Evolutionary conservation across 2,888 invertebrate genomes (phyloP).

Genomic region (Cheilosia vulpina): DNA sequence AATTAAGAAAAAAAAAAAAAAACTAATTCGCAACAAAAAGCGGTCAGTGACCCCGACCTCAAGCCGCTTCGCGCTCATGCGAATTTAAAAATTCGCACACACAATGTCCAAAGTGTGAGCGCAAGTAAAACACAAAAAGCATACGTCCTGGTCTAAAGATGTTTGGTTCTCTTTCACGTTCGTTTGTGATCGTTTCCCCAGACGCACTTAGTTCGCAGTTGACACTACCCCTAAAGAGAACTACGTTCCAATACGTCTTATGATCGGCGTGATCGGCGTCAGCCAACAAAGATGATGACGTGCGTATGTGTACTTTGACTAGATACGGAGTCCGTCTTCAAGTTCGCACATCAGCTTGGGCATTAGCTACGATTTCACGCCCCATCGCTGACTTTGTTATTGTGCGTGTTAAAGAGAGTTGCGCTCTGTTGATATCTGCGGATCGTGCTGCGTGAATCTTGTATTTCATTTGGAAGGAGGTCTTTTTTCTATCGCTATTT

Average conservation of each 20-base stretch:
- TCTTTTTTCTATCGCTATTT: not conserved
- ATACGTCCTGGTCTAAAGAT: not conserved
- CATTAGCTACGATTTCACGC: slow-evolving; percentile 23
- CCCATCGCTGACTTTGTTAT: slow-evolving; percentile 5
- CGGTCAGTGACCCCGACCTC: slow-evolving; percentile 54
- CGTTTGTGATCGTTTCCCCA: not conserved
- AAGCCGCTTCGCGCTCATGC: slow-evolving; percentile 23
- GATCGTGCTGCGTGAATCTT: slow-evolving; percentile 53
- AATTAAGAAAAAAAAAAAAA: slow-evolving; percentile 4
- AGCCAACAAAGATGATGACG: slow-evolving; percentile 13
- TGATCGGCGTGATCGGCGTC: too few species aligned
- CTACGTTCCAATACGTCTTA: too few species aligned
- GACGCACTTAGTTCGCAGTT: slow-evolving; percentile 27
- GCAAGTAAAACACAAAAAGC: slow-evolving; percentile 8
- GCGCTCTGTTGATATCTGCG: slow-evolving; percentile 33
- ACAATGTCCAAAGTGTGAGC: slow-evolving; percentile 10
- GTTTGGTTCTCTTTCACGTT: not conserved
- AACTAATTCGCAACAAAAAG: slow-evolving; percentile 47
- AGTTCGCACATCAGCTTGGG: slow-evolving; percentile 43
- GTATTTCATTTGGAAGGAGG: not conserved
- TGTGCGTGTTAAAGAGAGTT: slow-evolving; percentile 39
- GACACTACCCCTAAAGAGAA: too few species aligned
- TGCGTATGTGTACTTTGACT: slow-evolving; percentile 45
- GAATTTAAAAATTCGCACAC: slow-evolving; percentile 49
- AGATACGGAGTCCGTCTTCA: slow-evolving; percentile 37